Base-by-base conservation (phyloP, 2,888 invertebrate genomes). In the Dascillus cervinus region DNA sequence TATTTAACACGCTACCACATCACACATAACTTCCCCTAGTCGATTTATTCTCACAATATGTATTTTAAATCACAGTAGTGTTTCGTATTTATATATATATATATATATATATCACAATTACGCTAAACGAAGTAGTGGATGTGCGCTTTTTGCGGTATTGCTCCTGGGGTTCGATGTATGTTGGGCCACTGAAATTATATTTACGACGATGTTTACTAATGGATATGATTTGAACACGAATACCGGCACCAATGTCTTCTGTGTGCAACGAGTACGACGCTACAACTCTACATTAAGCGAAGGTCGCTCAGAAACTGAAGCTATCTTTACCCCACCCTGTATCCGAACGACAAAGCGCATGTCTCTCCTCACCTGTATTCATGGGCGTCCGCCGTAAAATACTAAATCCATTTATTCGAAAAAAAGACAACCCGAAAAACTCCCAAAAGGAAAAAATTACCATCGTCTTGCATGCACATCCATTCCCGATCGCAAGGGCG, bases 251-350 rank as follows among this genome's bases (percentile, higher is more conserved):
- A 22, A 17, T 33, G 17, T 33, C 15, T 29, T 33, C n/a, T n/a
- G 28, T 10, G 27, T 13, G 22, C 19, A 10, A 26, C 15, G 15
- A 15, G 19, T 3, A 20, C 27, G 22, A 22, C 4, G 4, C 17
- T 17, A 17, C 17, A 23, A 26, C 37, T 24, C 26, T 32, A 28
- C 21, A 32, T 27, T 21, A 28, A 19, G 13, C 24, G 15, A 26
- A 14, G 19, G 34, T 35, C 22, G 32, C 32, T 37, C 37, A 32
- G 29, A 38, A 29, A 41, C 37, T 41, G 28, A 41, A 35, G 33
- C 32, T 31, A 17, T 17, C 29, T 25, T 40, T 39, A 46, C 46
- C 46, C 46, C 46, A 46, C 46, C 46, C 46, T 39, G 28, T 27
- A 24, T 19, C 11, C 13, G 22, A 9, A 15, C 9, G 17, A 20